A percentile compares a stretch with the other conserved stretches of the same genome.
These are phyloP conservation scores for Penelope pileata DNA, from an alignment of 2,113 vertebrate species.

Conservation along the genomic window DNA sequence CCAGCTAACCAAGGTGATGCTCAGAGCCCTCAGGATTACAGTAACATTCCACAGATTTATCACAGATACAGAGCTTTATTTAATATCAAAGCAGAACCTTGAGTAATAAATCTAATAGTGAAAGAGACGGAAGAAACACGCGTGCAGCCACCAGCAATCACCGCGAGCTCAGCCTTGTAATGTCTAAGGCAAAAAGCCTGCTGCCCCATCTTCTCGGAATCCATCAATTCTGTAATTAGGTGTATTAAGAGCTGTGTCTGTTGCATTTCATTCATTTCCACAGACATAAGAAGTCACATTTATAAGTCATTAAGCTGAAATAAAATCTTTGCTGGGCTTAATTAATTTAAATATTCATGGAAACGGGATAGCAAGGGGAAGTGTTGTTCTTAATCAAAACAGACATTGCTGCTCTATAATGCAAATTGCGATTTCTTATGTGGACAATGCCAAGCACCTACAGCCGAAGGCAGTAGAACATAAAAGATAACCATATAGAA, in stretches of 20 bases:
- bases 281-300: slow-evolving; percentile 43
- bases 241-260: slow-evolving; percentile 22
- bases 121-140: background rate
- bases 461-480: background rate
- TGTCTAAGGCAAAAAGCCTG: background rate
- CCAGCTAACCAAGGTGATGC: background rate
- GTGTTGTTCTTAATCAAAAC: slow-evolving; percentile 71
- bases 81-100: background rate
- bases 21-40: background rate
- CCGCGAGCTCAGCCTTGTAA: background rate
- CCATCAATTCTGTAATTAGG: slow-evolving; percentile 1
- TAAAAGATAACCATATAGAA: background rate
- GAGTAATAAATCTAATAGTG: background rate
- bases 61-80: background rate
- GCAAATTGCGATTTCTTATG: slow-evolving; percentile 39
- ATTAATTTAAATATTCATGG: slow-evolving; percentile 78
- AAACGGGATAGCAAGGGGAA: slow-evolving; percentile 22
- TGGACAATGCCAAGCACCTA: background rate
- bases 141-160: background rate
- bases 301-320: slow-evolving; percentile 73
- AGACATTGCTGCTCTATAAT: slow-evolving; percentile 52
- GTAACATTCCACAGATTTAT: fast-evolving
- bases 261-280: slow-evolving; percentile 54
- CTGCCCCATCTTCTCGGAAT: background rate
- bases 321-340: slow-evolving; percentile 72